These are phyloP conservation scores for Phthorimaea operculella DNA, from an alignment of 1,140 invertebrate species.

Conservation along the genomic window DNA sequence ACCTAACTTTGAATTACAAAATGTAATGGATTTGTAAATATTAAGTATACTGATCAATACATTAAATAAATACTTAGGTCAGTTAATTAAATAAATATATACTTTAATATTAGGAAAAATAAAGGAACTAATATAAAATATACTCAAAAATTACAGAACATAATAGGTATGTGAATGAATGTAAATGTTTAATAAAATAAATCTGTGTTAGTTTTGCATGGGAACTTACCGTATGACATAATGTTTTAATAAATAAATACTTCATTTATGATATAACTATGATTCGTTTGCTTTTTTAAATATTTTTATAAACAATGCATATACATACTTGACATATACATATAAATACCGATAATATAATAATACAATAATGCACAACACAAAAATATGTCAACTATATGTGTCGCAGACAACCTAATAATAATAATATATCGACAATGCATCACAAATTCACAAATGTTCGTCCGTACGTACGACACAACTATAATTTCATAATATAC, in stretches of 20 bases:
- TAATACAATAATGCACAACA: slow-evolving; percentile 12
- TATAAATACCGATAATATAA: background rate
- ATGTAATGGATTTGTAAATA: slow-evolving; percentile 15
- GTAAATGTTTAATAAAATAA: background rate
- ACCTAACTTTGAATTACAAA: slow-evolving; percentile 12
- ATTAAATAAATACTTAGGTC: background rate
- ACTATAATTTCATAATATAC: slow-evolving; percentile 23
- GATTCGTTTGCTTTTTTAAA: background rate
- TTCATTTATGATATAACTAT: background rate
- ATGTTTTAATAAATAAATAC: background rate
- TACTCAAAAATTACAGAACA: slow-evolving; percentile 1
- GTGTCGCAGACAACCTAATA: slow-evolving; percentile 25
- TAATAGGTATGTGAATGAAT: background rate
- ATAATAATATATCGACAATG: slow-evolving; percentile 32
- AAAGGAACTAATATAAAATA: slow-evolving; percentile 3
- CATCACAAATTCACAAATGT: slow-evolving; percentile 23
- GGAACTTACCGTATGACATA: background rate
- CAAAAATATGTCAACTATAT: slow-evolving; percentile 29
- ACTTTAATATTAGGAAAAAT: background rate
- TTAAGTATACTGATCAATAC: background rate
- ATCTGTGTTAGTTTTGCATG: background rate
- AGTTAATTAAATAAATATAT: background rate
- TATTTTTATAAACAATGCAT: background rate
- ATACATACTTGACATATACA: background rate
- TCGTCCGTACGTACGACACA: slow-evolving; percentile 27